A percentile compares a stretch with the other conserved stretches of the same genome.
Conservation (phyloP, 1,140 invertebrate species). For the Gerris buenoi region DNA sequence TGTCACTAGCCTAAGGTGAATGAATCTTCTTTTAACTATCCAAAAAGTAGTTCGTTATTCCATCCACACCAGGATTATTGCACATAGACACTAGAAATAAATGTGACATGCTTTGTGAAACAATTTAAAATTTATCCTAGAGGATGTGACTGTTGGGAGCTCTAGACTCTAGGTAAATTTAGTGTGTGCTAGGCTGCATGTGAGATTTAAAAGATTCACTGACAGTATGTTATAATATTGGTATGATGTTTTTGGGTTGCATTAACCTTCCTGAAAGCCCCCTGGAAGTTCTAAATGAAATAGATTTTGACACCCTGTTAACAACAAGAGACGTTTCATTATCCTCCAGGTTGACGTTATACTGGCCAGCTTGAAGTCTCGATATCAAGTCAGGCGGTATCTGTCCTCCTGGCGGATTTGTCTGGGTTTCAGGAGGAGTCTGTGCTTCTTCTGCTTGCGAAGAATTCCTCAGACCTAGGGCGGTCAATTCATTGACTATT, state of each 20-base stretch:
- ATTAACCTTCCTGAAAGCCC: constrained; percentile 12
- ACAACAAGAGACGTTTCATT: constrained; percentile 12
- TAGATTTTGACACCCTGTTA: constrained; percentile 17
- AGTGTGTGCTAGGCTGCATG: no score
- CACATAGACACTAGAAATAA: no score
- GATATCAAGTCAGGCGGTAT: not conserved
- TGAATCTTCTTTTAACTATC: no score
- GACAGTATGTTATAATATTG: not conserved
- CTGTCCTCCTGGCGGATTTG: not conserved
- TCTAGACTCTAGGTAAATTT: no score
- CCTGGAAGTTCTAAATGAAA: constrained; percentile 16
- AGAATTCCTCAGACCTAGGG: constrained; percentile 6
- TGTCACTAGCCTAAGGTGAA: no score
- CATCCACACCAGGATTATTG: no score
- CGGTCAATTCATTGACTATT: constrained; percentile 11
- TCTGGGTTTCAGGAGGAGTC: constrained; percentile 5
- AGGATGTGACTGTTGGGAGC: no score
- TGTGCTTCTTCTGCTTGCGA: not conserved
- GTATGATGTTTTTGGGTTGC: not conserved
- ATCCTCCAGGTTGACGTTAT: not conserved
- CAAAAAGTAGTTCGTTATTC: no score
- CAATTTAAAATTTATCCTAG: no score
- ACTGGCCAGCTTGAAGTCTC: not conserved
- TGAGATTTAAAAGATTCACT: no score
- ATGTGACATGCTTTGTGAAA: no score